Base-by-base conservation (phyloP, 2,888 invertebrate species). In the Drosophila melanocephala region DNA sequence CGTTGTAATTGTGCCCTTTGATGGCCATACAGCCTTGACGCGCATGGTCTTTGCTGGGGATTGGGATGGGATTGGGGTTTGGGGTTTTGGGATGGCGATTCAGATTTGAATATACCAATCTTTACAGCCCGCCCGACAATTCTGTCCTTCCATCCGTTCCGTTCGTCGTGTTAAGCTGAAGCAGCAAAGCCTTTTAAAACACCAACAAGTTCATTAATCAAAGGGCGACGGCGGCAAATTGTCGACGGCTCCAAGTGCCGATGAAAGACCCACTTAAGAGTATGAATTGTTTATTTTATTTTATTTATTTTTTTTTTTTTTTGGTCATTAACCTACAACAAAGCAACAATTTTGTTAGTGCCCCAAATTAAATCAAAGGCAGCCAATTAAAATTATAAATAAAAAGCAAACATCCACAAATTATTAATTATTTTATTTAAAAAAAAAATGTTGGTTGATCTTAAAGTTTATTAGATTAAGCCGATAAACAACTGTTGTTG, bases 191-290 rank as follows among this genome's bases (percentile, higher is more conserved):
- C 70, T 55, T 72, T 71, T 55, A 50, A 70, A 73, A 63, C 63
- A 73, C 12, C 44, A 72, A 73, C 64, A 73, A 52, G 74, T 56
- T 72, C 64, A 72, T 72, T 74, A 74, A 74, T 72, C 74, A 74
- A 72, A 55, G 37, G 52, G 64, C 47, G 72, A 51, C 35, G 55
- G 72, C 44, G 74, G 44, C 51, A 62, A 47, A 52, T 61, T 51
- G 55, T 32, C 10, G 42, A 53, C 35, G 58, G 42, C 53, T 42
- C 33, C 39, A 44, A 70, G 70, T 47, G 63, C n/a, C 72, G 52
- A 56, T 39, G 28, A 62, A 71, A 57, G 52, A 51, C 22, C 30
- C 35, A 57, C 44, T 72, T 56, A 55, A 35, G 5, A 42, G 56
- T 57, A 42, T 10, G 32, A 42, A 22, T 9, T 22, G 14, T 6